Conservation (phyloP, 2,888 invertebrate genomes). For the Eilema griseolum region DNA sequence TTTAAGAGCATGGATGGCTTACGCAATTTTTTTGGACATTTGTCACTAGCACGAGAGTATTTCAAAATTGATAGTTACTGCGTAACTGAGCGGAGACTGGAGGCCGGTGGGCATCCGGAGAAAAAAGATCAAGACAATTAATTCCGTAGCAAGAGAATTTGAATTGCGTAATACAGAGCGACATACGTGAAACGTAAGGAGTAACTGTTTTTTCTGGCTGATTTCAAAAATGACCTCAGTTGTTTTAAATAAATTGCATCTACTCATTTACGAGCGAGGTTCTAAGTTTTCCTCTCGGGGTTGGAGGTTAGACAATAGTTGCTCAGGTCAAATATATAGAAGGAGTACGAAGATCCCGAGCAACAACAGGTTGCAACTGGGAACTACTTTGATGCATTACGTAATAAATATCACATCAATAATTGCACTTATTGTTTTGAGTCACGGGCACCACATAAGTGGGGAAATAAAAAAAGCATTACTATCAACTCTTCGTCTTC, state of each 20-base stretch:
- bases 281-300: no score
- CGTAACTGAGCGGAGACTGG: not conserved
- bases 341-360: no score
- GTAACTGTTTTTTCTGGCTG: not conserved
- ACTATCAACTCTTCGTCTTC: constrained; percentile 55
- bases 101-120: not conserved
- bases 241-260: not conserved
- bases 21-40: not conserved
- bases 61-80: not conserved
- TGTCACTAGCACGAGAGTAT: not conserved
- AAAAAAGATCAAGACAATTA: constrained; percentile 1
- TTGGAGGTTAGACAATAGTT: no score
- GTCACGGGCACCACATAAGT: constrained; percentile 27
- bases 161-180: not conserved
- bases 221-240: not conserved
- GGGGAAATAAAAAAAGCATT: constrained; percentile 52
- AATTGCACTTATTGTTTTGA: constrained; percentile 5
- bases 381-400: no score
- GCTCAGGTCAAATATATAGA: no score
- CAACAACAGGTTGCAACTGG: no score
- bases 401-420: not conserved
- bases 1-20: not conserved
- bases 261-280: no score
- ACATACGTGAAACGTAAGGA: not conserved
- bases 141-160: not conserved